Base-by-base conservation (phyloP, 1,140 invertebrate species). In the Leptinotarsa undecemlineata region DNA sequence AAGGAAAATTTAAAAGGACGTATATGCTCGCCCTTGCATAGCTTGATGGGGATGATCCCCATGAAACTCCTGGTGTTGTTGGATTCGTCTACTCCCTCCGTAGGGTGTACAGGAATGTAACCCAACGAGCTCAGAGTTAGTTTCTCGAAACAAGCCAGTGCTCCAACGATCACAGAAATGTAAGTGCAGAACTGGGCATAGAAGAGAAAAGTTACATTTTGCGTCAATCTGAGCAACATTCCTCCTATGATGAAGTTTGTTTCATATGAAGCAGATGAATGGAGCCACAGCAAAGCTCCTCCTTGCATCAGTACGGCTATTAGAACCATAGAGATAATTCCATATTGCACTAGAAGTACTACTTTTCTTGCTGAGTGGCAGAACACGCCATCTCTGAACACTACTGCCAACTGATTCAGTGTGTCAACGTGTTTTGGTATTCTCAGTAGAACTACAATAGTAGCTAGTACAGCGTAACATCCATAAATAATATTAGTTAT, bases 111-210 rank as follows among this genome's bases (percentile, higher is more conserved):
- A 15, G 78, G 81, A 33, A 72, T 64, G 47, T 81, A 82, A 62
- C 80, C 76, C 33, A 84, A 68, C 23, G 64, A 76, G 60, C 68
- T 76, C 14, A 81, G 77, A 4, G 74, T 76, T 2, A 80, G 69
- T 67, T 80, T 82, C 75, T 82, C 81, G 61, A 82, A 84, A 71
- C 82, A 84, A 2, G 72, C 80, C 47, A 81, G 75, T 48, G 80
- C 73, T 20, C 77, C 79, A 42, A 82, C 80, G 47, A 79, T 74
- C 4, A 79, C 23, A 11, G 76, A 61, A 19, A 78, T 74, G 2
- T 78, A n/a, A 14, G 70, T 71, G 21, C 82, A 72, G 33, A 82
- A 81, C 13, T 78, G 14, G 3, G 74, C 60, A 74, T 82, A 82
- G 48, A 82, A 78, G 1, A 75, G 11, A 61, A 82, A 81, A 3